Conservation (phyloP, 1,140 invertebrate species). For the Phocides pigmalion region DNA sequence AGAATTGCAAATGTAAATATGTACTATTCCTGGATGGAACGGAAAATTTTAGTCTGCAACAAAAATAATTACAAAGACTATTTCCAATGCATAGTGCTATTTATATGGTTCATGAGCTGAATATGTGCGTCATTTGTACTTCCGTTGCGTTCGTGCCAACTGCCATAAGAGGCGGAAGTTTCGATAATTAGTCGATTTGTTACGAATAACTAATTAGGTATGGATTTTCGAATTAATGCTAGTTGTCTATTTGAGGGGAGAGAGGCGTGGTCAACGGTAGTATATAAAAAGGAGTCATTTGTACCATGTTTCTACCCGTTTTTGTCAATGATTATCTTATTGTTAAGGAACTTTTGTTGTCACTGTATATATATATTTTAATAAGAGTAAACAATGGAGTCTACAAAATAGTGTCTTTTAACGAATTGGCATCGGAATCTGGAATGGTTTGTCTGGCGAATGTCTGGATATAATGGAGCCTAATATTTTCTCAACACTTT, state of each 20-base stretch:
- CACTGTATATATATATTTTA: too few species aligned
- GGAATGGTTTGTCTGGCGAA: conserved; percentile 45
- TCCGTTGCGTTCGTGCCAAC: conserved; percentile 51
- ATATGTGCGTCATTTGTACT: conserved; percentile 52
- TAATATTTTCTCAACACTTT: too few species aligned
- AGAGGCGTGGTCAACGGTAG: too few species aligned
- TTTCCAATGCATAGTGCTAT: conserved; percentile 41
- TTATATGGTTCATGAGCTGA: conserved; percentile 40
- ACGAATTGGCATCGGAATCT: conserved; percentile 38
- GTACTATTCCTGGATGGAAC: conserved; percentile 3
- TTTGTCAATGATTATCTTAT: too few species aligned
- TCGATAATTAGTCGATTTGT: conserved; percentile 48
- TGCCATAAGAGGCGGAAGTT: conserved; percentile 47
- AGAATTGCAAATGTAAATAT: conserved; percentile 4
- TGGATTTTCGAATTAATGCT: neutral
- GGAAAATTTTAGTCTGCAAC: conserved; percentile 21
- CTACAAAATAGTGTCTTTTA: neutral
- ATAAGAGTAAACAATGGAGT: neutral
- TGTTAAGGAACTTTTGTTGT: too few species aligned
- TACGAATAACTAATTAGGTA: conserved; percentile 18
- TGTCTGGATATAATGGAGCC: conserved; percentile 32
- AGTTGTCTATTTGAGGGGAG: too few species aligned
- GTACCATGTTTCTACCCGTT: too few species aligned
- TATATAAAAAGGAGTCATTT: too few species aligned
- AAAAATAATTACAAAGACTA: conserved; percentile 34